Percentiles rank a stretch among this genome's conserved stretches.
Evolutionary conservation across 2,888 invertebrate genomes (phyloP).

Genomic region (Physocephala rufipes): DNA sequence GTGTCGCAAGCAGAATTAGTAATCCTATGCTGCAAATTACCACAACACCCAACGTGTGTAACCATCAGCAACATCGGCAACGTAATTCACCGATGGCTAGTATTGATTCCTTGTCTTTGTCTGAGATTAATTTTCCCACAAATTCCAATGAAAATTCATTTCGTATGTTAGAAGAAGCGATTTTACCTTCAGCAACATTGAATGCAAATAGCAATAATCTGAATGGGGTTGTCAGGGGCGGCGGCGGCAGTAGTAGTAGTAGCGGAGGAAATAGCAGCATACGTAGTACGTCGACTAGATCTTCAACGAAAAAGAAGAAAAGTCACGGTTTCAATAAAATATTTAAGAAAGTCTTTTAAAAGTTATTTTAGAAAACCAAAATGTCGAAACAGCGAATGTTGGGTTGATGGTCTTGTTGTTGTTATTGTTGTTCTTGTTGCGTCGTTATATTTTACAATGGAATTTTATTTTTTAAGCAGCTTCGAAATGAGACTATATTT

Average conservation of each 20-base stretch:
- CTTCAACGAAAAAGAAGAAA: conserved; percentile 70
- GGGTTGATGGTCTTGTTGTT: too few species aligned
- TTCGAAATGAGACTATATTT: too few species aligned
- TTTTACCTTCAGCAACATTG: conserved; percentile 49
- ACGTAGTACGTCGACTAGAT: conserved; percentile 53
- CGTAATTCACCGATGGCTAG: conserved; percentile 46
- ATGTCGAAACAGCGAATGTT: too few species aligned
- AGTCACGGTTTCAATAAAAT: conserved; percentile 77
- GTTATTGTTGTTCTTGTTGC: too few species aligned
- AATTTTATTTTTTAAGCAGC: too few species aligned
- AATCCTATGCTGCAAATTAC: conserved; percentile 37
- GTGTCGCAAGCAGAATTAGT: not conserved
- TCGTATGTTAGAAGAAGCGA: conserved; percentile 61
- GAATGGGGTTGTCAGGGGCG: conserved; percentile 49
- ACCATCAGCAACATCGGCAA: not conserved
- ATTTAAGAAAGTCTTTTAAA: conserved; percentile 81
- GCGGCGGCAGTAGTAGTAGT: conserved; percentile 53
- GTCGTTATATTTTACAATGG: too few species aligned
- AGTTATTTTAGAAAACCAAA: too few species aligned
- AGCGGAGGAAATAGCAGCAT: conserved; percentile 56
- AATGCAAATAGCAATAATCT: conserved; percentile 41
- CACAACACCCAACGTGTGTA: conserved; percentile 37
- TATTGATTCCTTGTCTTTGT: conserved; percentile 56
- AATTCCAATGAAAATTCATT: conserved; percentile 61
- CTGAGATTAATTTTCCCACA: conserved; percentile 59